phyloP scores from a whole-genome alignment of 2,113 vertebrate genomes.

The Hyperopisus bebe region DNA sequence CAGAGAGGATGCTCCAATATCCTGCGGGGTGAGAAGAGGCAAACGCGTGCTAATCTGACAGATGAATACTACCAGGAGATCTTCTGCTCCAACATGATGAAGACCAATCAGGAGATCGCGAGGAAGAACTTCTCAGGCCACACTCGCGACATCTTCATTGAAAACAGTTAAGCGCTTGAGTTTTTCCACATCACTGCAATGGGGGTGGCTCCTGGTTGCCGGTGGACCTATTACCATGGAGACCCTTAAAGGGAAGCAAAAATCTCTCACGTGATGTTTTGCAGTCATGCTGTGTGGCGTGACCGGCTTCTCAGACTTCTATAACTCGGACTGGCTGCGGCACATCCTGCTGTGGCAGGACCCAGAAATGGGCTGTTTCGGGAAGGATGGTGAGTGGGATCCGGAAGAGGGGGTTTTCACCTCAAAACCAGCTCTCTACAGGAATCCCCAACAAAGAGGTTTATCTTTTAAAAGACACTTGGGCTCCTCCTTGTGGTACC shows the following conservation, averaged over 20 bases:
- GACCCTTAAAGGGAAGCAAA: neutral
- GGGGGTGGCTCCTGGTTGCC: neutral
- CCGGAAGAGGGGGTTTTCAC: neutral
- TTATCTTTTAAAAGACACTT: neutral
- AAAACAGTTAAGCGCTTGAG: constrained; percentile 57
- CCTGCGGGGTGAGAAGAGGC: constrained; percentile 56
- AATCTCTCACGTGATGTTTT: constrained; percentile 15
- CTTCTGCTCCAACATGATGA: constrained; percentile 82
- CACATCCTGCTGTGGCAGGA: constrained; percentile 68
- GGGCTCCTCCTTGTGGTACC: neutral
- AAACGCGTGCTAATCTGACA: constrained; percentile 56
- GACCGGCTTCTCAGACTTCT: constrained; percentile 72
- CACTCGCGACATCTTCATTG: constrained; percentile 69
- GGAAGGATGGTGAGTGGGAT: constrained; percentile 60
- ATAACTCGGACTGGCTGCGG: constrained; percentile 68
- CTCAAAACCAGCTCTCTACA: neutral
- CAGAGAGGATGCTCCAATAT: constrained; percentile 65
- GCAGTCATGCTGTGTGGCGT: constrained; percentile 73
- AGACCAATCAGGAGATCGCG: constrained; percentile 61
- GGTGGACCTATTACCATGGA: neutral
- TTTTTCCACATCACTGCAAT: neutral
- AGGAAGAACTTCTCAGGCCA: constrained; percentile 42
- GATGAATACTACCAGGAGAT: constrained; percentile 58
- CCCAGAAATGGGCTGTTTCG: constrained; percentile 64
- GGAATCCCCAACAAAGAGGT: neutral